Base-by-base conservation (phyloP, 2,797 vertebrate species). In the Myotis findleyi region DNA sequence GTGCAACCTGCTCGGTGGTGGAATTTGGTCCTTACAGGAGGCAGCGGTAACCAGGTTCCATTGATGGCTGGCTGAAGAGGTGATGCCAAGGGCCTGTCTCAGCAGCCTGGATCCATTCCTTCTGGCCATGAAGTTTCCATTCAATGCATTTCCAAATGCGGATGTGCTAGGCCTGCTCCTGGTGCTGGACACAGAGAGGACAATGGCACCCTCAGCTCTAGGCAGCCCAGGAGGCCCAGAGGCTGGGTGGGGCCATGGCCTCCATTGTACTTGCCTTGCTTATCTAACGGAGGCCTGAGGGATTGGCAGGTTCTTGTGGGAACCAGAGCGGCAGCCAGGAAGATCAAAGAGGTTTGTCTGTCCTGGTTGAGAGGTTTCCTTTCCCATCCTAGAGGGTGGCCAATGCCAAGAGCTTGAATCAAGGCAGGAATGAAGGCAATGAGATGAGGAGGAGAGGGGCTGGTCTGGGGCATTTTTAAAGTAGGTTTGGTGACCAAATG, bases 131-230 rank as follows among this genome's bases (percentile, higher is more conserved):
- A 44, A 30, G 18, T 84, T 66, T 64, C n/a, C 1, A 8, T 13
- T 14, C 27, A 68, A 1, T 10, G 0, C 0, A 5, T 83, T 49
- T 68, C 36, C 30, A 21, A 38, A 30, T 1, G 7, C 5, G 21
- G 7, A 4, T 3, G 1, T 51, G 9, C 49, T 44, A 4, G 7
- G 51, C 41, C 76, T 59, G 23, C 9, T 41, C 76, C 66, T 33
- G 18, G 49, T 71, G 27, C 41, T 23, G 18, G 62, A 33, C 75
- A 30, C 38, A 62, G n/a, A 68, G 66, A 49, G 9, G n/a, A 53
- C 17, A 27, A 3, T 38, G 33, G 59, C 1, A 5, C 9, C 6
- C 3, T n/a, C 79, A 38, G 11, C 25, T n/a, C 55, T 25, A 13
- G 33, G 51, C 44, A 80, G 62, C 38, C n/a, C 53, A 38, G 12